Conservation (phyloP, 2,797 vertebrate genomes). For the Nothura maculosa region DNA sequence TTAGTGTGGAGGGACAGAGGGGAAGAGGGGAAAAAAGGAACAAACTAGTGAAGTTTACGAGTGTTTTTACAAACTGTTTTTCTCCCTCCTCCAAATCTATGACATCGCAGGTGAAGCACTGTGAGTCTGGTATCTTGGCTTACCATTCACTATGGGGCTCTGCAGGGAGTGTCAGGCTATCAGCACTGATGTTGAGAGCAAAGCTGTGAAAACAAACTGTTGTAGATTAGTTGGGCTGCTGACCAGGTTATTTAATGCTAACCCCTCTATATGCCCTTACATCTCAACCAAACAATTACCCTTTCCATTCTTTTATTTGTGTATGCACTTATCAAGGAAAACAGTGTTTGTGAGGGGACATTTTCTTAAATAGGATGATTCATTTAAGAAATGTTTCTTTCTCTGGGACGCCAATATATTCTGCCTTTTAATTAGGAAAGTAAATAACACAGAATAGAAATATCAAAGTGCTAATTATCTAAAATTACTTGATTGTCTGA, state of each 20-base stretch:
- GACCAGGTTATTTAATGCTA: constrained; percentile 71
- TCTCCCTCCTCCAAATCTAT: constrained; percentile 70
- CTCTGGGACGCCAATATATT: neutral
- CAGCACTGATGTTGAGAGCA: constrained; percentile 69
- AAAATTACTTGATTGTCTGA: constrained; percentile 8
- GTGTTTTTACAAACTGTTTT: constrained; percentile 74
- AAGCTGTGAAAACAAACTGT: constrained; percentile 88
- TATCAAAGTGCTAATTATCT: constrained; percentile 35
- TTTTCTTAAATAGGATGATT: constrained; percentile 34
- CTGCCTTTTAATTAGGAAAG: constrained; percentile 16
- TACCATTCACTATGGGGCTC: constrained; percentile 75
- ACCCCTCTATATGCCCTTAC: constrained; percentile 59
- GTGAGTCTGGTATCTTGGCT: constrained; percentile 76
- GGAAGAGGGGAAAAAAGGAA: neutral
- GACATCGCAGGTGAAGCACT: constrained; percentile 73
- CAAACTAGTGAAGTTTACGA: constrained; percentile 49
- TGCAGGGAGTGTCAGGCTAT: constrained; percentile 79
- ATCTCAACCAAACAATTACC: constrained; percentile 62
- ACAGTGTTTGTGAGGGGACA: constrained; percentile 36
- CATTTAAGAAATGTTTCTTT: constrained; percentile 42
- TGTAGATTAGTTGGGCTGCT: constrained; percentile 80
- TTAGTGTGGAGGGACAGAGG: neutral
- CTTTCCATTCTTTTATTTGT: constrained; percentile 63
- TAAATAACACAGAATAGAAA: constrained; percentile 46
- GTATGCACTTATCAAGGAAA: constrained; percentile 70